phyloP scores from a whole-genome alignment of 2,888 invertebrate species.

The Phaedon cochleariae region DNA sequence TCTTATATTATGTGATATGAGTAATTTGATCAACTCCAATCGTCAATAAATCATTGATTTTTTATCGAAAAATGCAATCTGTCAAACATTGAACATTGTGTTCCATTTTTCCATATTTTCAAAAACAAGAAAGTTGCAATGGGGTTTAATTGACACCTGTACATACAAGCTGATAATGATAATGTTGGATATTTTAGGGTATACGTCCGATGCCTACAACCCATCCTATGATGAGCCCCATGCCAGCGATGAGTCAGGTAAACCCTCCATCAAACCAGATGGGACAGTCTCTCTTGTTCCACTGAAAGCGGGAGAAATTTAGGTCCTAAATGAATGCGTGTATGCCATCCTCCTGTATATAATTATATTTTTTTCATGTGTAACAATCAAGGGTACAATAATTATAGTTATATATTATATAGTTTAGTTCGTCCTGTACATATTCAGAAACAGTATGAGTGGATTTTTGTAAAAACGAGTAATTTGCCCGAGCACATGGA shows the following conservation, averaged over 20 bases:
- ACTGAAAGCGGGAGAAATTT: conserved; percentile 40
- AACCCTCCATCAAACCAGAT: conserved; percentile 54
- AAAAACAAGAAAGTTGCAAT: too few species aligned
- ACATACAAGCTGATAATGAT: not conserved
- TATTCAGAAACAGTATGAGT: not conserved
- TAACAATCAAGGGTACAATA: conserved; percentile 52
- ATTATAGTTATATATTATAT: conserved; percentile 24
- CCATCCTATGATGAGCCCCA: conserved; percentile 53
- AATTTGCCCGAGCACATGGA: too few species aligned
- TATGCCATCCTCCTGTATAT: conserved; percentile 47
- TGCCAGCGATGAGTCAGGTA: conserved; percentile 51
- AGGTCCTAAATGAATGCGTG: conserved; percentile 25
- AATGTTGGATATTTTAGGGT: conserved; percentile 47
- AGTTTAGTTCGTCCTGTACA: not conserved
- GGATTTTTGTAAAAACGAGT: conserved; percentile 1
- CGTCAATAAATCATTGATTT: too few species aligned
- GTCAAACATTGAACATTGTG: too few species aligned
- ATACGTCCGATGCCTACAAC: conserved; percentile 56
- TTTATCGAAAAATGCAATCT: too few species aligned
- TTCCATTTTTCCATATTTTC: too few species aligned
- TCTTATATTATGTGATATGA: too few species aligned
- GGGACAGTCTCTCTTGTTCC: conserved; percentile 59
- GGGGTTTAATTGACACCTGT: too few species aligned
- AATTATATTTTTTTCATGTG: conserved; percentile 42
- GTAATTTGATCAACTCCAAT: too few species aligned